phyloP scores from a whole-genome alignment of 1,140 invertebrate genomes.

The Campodea augens region DNA sequence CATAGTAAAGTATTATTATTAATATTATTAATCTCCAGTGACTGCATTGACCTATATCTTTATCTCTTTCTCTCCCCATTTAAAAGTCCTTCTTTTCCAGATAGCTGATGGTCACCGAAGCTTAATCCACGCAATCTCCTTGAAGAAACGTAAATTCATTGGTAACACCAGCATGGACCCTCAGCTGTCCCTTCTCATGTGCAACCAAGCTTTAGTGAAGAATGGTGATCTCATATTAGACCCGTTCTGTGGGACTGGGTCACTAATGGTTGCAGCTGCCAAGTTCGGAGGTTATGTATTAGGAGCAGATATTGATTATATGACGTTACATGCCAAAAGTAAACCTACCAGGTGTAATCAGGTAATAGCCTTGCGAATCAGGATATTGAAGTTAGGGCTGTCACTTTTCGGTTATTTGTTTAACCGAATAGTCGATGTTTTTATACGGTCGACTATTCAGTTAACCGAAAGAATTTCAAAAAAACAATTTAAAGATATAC shows the following conservation, averaged over 20 bases:
- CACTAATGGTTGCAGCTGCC: constrained; percentile 73
- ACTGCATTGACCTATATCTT: constrained; percentile 8
- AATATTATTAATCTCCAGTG: constrained; percentile 2
- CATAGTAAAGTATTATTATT: constrained; percentile 1
- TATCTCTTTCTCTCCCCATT: constrained; percentile 8
- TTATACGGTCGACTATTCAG: no score
- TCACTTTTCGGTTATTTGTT: no score
- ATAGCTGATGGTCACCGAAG: constrained; percentile 60
- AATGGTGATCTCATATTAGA: constrained; percentile 61
- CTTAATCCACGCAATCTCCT: constrained; percentile 51
- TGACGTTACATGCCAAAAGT: constrained; percentile 75
- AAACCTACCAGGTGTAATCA: constrained; percentile 37
- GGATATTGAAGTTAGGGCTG: no score
- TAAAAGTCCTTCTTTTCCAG: constrained; percentile 27
- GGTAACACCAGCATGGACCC: constrained; percentile 96
- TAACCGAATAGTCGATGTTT: no score
- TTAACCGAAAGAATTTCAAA: no score
- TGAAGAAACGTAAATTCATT: constrained; percentile 84
- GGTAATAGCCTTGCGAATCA: no score
- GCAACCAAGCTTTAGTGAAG: constrained; percentile 67
- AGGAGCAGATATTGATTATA: constrained; percentile 83
- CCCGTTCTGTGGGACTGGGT: constrained; percentile 90
- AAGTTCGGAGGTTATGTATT: constrained; percentile 76
- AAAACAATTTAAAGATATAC: no score
- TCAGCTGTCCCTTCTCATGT: constrained; percentile 76